These are phyloP conservation scores for Lethenteron reissneri DNA, from an alignment of 2,113 vertebrate species.

Conservation along the genomic window DNA sequence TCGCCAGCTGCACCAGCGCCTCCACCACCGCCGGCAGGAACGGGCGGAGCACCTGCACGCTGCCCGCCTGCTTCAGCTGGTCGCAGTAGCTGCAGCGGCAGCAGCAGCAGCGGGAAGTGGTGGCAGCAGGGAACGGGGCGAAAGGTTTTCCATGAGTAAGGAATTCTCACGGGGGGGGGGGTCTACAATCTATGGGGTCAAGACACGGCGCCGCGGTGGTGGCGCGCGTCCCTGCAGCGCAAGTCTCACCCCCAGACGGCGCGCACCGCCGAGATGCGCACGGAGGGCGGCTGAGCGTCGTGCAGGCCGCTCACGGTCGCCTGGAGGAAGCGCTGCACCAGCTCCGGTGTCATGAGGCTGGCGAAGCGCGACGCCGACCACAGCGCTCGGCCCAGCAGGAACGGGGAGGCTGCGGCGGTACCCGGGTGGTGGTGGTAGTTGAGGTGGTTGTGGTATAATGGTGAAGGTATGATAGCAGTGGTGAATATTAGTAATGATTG, in stretches of 20 bases:
- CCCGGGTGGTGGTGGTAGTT: too few relatives aligned
- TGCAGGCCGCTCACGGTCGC: slow-evolving; percentile 87
- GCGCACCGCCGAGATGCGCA: slow-evolving; percentile 76
- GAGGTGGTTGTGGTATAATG: too few relatives aligned
- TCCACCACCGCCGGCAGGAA: slow-evolving; percentile 87
- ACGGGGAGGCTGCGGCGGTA: slow-evolving; percentile 42
- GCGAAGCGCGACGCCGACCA: slow-evolving; percentile 95
- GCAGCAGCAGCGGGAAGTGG: neutral
- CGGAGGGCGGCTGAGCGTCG: slow-evolving; percentile 67
- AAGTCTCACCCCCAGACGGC: slow-evolving; percentile 82
- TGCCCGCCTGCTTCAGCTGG: slow-evolving; percentile 78
- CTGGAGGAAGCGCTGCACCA: slow-evolving; percentile 94
- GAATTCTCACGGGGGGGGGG: too few relatives aligned
- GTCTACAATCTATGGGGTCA: too few relatives aligned
- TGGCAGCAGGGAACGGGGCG: too few relatives aligned
- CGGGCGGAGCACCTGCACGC: slow-evolving; percentile 68
- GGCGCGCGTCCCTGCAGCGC: neutral
- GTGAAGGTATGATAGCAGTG: too few relatives aligned
- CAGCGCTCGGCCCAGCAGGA: slow-evolving; percentile 70
- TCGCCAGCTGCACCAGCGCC: slow-evolving; percentile 68
- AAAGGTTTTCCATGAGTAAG: too few relatives aligned
- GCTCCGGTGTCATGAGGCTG: slow-evolving; percentile 77
- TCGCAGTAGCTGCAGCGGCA: slow-evolving; percentile 66
- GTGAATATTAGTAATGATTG: too few relatives aligned
- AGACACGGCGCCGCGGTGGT: too few relatives aligned